Evolutionary conservation across 2,797 vertebrate genomes (phyloP).

Genomic region (Sebastes steindachneri): DNA sequence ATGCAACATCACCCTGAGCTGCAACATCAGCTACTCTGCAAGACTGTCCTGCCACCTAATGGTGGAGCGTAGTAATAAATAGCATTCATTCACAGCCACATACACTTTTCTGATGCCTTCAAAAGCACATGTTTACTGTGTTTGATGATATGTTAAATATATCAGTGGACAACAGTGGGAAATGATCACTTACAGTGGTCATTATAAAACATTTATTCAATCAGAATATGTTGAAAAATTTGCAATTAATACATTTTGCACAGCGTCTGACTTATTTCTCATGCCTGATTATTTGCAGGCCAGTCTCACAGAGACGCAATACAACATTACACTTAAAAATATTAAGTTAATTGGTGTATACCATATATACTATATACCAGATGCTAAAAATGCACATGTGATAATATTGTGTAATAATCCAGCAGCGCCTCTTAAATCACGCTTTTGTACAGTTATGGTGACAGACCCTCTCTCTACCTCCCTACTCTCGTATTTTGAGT

Average conservation of each 20-base stretch:
- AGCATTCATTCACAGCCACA: neutral
- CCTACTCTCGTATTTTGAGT: too few relatives aligned
- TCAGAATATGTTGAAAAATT: neutral
- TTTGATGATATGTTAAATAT: neutral
- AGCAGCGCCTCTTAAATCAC: too few relatives aligned
- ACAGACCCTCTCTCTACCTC: too few relatives aligned
- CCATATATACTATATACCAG: too few relatives aligned
- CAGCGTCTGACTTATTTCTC: neutral
- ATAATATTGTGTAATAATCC: too few relatives aligned
- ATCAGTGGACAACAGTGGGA: neutral
- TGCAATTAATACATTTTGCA: neutral
- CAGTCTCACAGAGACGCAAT: neutral
- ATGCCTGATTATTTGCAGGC: neutral
- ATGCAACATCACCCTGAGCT: neutral
- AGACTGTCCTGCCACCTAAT: constrained; percentile 73
- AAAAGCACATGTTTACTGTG: neutral
- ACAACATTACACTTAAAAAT: neutral
- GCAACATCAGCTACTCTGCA: constrained; percentile 9
- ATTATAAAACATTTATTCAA: neutral
- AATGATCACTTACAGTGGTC: neutral
- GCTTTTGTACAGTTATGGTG: too few relatives aligned
- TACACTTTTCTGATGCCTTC: neutral
- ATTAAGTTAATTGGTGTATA: neutral
- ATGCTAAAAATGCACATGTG: too few relatives aligned
- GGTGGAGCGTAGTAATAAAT: constrained; percentile 34